A percentile compares a stretch with the other conserved stretches of the same genome.
Conservation (phyloP, 2,888 invertebrate species). For the Meteorus colon region DNA sequence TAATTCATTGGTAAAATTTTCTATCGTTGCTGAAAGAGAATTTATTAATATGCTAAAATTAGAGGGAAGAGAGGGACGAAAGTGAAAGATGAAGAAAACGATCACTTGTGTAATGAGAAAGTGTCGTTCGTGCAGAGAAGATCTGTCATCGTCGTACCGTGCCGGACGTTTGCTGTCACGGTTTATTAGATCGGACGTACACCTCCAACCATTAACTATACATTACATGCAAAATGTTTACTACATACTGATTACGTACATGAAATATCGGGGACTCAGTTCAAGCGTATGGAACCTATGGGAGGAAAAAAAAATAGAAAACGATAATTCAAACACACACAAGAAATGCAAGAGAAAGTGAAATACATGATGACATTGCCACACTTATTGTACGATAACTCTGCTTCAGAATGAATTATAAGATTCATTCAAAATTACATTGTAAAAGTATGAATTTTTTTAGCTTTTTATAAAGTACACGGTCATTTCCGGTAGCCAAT, state of each 20-base stretch:
- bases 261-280: constrained; percentile 31
- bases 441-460: background rate
- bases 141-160: constrained; percentile 51
- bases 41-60: constrained; percentile 21
- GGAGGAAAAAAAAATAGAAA: background rate
- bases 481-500: constrained; percentile 3
- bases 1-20: constrained; percentile 24
- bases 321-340: background rate
- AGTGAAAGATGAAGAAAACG: background rate
- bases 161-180: constrained; percentile 47
- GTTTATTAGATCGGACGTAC: constrained; percentile 29
- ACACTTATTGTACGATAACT: constrained; percentile 24
- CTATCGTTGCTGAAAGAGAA: background rate
- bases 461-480: background rate
- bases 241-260: constrained; percentile 27
- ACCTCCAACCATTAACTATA: constrained; percentile 23
- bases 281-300: background rate
- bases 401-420: constrained; percentile 25
- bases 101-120: background rate
- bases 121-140: constrained; percentile 4
- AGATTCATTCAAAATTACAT: constrained; percentile 24
- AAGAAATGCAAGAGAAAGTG: constrained; percentile 9
- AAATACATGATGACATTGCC: background rate
- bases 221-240: background rate
- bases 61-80: background rate